Evolutionary conservation across 1,140 invertebrate species (phyloP).

Genomic region (Cyclargus thomasi): DNA sequence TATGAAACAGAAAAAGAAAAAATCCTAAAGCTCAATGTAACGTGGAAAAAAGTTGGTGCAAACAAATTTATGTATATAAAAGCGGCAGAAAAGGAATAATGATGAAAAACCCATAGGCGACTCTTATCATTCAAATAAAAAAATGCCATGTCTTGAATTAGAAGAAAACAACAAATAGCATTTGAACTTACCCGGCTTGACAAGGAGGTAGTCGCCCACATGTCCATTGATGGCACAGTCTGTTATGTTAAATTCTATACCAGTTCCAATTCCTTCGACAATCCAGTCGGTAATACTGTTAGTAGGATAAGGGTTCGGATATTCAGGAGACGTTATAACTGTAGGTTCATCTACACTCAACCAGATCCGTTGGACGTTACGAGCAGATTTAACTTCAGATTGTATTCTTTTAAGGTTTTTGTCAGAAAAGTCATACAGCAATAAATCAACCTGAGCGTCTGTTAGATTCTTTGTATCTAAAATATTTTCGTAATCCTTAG

Average conservation of each 20-base stretch:
- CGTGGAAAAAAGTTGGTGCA: too few species aligned
- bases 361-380: slow-evolving; percentile 19
- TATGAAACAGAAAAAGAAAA: too few species aligned
- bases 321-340: slow-evolving; percentile 46
- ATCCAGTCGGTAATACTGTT: slow-evolving; percentile 51
- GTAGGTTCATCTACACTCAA: slow-evolving; percentile 35
- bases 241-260: slow-evolving; percentile 61
- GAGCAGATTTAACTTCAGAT: slow-evolving; percentile 10
- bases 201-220: slow-evolving; percentile 46
- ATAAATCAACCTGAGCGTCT: slow-evolving; percentile 30
- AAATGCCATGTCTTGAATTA: too few species aligned
- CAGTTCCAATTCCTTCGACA: slow-evolving; percentile 48
- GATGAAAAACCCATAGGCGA: too few species aligned
- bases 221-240: slow-evolving; percentile 47
- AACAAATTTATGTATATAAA: too few species aligned
- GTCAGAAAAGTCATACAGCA: slow-evolving; percentile 32
- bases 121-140: too few species aligned
- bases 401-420: slow-evolving; percentile 20
- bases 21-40: too few species aligned
- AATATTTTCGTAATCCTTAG: slow-evolving; percentile 16
- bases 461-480: slow-evolving; percentile 28
- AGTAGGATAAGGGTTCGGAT: slow-evolving; percentile 45
- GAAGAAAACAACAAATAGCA: too few species aligned
- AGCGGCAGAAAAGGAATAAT: too few species aligned
- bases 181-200: slow-evolving; percentile 50